Base-by-base conservation (phyloP, 2,888 invertebrate species). In the Cheilosia vulpina region DNA sequence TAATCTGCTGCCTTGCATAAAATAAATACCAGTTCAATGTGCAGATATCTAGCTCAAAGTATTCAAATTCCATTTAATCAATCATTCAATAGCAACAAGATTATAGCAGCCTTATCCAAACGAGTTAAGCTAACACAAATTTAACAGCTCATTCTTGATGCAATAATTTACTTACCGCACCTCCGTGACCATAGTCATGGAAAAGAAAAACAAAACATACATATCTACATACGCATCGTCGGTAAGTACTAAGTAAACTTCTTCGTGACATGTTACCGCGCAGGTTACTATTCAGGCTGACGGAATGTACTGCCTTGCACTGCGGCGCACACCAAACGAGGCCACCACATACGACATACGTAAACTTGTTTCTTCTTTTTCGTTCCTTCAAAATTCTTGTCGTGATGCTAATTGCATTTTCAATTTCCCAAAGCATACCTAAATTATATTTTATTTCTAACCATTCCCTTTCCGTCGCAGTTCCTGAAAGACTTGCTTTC, bases 391-490 rank as follows among this genome's bases (percentile, higher is more conserved):
- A 57, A 65, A 65, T 75, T 75, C 55, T 75, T 65, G 65, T 62
- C 47, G 58, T 63, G 55, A 65, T 47, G 57, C 65, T 75, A 63
- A 75, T 57, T 65, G 73, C 45, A 63, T 63, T 55, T 57, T 45
- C 31, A 68, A 57, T 68, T 68, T 71, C 53, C 53, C 63, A 34
- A 73, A 55, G 53, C 53, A 63, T 55, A 34, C 63, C 63, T 72
- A 60, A 72, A 75, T 45, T 63, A 63, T 63, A 45, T 73, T 63
- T 45, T 45, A 63, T 75, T 55, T 75, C 53, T 63, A 75, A 38
- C 53, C 55, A 47, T 60, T 52, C 47, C 27, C 60, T 11, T 50
- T 15, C 4, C 38, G 11, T 58, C 50, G 31, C 21, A 2, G 45
- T 69, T 31, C 34, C n/a, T 45, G 24, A 6, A 5, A 50, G 38